Conservation (phyloP, 2,113 vertebrate genomes). For the Epinephelus fuscoguttatus region DNA sequence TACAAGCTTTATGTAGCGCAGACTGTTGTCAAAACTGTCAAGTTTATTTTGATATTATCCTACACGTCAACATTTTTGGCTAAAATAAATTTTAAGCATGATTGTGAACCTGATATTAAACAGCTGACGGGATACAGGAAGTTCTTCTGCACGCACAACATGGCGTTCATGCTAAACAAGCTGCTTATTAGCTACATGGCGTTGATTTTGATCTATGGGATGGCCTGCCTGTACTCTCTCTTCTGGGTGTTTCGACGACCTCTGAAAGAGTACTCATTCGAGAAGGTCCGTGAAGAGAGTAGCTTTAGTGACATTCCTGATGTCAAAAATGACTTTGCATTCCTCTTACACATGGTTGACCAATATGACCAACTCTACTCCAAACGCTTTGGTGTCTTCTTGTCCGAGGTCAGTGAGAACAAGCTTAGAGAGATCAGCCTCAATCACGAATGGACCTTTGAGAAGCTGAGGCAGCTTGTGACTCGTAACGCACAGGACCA, state of each 20-base stretch:
- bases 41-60: slow-evolving; percentile 95
- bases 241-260: slow-evolving; percentile 97
- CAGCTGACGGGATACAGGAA: slow-evolving; percentile 90
- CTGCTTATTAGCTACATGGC: slow-evolving; percentile 95
- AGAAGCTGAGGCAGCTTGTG: slow-evolving; percentile 93
- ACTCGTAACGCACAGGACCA: slow-evolving; percentile 93
- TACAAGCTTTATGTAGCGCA: slow-evolving; percentile 97
- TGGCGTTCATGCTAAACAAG: slow-evolving; percentile 97
- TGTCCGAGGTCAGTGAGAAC: slow-evolving; percentile 98
- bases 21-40: slow-evolving; percentile 94
- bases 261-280: slow-evolving; percentile 97
- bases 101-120: slow-evolving; percentile 89
- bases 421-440: slow-evolving; percentile 97
- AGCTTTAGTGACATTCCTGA: slow-evolving; percentile 99
- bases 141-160: slow-evolving; percentile 96
- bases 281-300: slow-evolving; percentile 97
- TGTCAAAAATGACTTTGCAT: slow-evolving; percentile 98
- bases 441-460: slow-evolving; percentile 97
- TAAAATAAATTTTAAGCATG: slow-evolving; percentile 90
- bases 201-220: slow-evolving; percentile 94
- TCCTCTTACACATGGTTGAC: slow-evolving; percentile 98
- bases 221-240: slow-evolving; percentile 95
- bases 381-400: slow-evolving; percentile 95
- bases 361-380: slow-evolving; percentile 97
- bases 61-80: slow-evolving; percentile 94